phyloP scores from a whole-genome alignment of 2,888 invertebrate species.

The Thera obeliscata region DNA sequence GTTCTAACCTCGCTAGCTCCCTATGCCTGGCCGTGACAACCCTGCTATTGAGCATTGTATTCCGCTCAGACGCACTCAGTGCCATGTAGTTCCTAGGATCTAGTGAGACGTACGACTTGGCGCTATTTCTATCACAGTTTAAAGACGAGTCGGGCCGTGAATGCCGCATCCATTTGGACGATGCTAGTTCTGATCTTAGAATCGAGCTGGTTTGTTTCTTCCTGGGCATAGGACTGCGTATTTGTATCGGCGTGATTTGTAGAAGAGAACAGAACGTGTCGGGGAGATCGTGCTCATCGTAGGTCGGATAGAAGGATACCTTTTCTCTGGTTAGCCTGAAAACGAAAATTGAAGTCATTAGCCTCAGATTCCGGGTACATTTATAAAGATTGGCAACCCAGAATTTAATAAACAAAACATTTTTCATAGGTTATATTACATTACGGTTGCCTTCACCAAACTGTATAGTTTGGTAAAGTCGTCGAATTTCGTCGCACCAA shows the following conservation, averaged over 20 bases:
- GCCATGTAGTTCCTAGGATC: slow-evolving; percentile 67
- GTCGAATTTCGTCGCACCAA: too few species aligned
- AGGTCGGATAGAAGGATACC: slow-evolving; percentile 55
- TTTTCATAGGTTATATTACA: too few species aligned
- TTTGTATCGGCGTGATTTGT: slow-evolving; percentile 77
- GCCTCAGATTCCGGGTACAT: too few species aligned
- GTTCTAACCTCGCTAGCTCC: slow-evolving; percentile 67
- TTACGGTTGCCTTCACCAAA: too few species aligned
- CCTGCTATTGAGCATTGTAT: slow-evolving; percentile 59
- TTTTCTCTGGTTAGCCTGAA: slow-evolving; percentile 54
- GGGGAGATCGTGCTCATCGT: slow-evolving; percentile 61
- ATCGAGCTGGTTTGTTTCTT: slow-evolving; percentile 71
- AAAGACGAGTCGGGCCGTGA: slow-evolving; percentile 73
- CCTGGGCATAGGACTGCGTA: slow-evolving; percentile 66
- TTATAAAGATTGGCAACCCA: too few species aligned
- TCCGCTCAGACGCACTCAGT: slow-evolving; percentile 66
- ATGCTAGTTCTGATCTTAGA: slow-evolving; percentile 75
- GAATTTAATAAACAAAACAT: too few species aligned
- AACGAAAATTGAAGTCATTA: background rate
- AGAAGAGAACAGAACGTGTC: slow-evolving; percentile 74
- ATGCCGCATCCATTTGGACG: slow-evolving; percentile 77
- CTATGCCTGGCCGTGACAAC: slow-evolving; percentile 72
- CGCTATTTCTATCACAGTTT: slow-evolving; percentile 76
- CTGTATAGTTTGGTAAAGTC: too few species aligned
- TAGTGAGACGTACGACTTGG: slow-evolving; percentile 77